A percentile compares a stretch with the other conserved stretches of the same genome.
phyloP scores from a whole-genome alignment of 2,797 vertebrate species.

The Hippopotamyrus pictus region DNA sequence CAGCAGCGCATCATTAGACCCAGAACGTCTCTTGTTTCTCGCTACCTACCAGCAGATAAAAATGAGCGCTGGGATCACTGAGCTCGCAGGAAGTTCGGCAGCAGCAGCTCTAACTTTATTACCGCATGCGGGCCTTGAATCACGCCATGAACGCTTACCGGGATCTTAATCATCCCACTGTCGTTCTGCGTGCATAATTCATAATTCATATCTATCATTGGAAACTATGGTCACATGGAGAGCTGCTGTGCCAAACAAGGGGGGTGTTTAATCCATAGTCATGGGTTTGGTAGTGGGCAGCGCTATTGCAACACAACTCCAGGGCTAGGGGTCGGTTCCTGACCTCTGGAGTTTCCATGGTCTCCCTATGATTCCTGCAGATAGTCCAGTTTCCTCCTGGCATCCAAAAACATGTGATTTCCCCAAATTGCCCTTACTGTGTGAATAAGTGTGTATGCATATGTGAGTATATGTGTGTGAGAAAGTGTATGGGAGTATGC shows the following conservation, averaged over 20 bases:
- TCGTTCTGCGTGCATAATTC: not conserved
- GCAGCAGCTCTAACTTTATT: constrained; percentile 16
- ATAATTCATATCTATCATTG: constrained; percentile 14
- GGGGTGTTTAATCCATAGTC: constrained; percentile 7
- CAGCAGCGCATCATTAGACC: constrained; percentile 16
- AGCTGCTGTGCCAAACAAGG: not conserved
- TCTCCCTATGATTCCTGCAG: not conserved
- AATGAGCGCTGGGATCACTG: constrained; percentile 15
- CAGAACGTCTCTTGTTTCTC: constrained; percentile 17
- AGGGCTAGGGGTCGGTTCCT: not conserved
- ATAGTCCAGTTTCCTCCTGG: not conserved
- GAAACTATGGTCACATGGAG: not conserved
- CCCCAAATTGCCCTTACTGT: not conserved
- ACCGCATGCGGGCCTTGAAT: constrained; percentile 12
- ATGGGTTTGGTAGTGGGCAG: not conserved
- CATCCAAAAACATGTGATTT: not conserved
- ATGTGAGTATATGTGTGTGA: not conserved
- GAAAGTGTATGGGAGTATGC: too few species aligned
- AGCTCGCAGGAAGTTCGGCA: not conserved
- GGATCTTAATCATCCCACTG: constrained; percentile 7
- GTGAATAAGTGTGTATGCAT: not conserved
- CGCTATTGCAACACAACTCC: not conserved
- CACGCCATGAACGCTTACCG: not conserved
- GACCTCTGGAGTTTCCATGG: not conserved
- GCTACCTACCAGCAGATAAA: constrained; percentile 17